A percentile compares a stretch with the other conserved stretches of the same genome.
Evolutionary conservation across 2,888 invertebrate genomes (phyloP).

Genomic region (Heterodera filipjevi): DNA sequence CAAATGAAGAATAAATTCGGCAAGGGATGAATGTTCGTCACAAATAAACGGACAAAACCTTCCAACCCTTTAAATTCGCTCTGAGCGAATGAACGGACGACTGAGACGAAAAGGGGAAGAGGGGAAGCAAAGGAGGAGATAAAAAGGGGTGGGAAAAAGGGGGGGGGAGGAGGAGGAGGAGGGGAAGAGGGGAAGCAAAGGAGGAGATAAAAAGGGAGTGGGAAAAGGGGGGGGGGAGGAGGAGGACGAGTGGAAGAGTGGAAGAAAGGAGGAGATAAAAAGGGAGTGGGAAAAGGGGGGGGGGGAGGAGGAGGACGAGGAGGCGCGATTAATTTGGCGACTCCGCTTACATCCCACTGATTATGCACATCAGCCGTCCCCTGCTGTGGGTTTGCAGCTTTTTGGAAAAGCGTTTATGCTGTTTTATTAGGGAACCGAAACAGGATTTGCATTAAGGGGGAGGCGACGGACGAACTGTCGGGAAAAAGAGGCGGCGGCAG

Average conservation of each 20-base stretch:
- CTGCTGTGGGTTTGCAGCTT: neutral
- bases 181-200: too few relatives aligned
- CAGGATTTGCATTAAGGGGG: neutral
- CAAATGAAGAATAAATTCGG: neutral
- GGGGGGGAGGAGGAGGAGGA: neutral
- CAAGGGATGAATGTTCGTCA: neutral
- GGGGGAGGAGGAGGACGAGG: neutral
- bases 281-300: neutral
- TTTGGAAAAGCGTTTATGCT: neutral
- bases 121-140: too few relatives aligned
- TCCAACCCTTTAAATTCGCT: neutral
- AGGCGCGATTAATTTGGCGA: neutral
- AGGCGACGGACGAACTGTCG: neutral
- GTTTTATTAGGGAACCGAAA: neutral
- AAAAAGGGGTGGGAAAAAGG: too few relatives aligned
- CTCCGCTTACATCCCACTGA: neutral
- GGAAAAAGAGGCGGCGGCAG: neutral
- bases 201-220: too few relatives aligned
- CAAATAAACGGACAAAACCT: neutral
- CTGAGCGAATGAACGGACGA: slow-evolving; percentile 7
- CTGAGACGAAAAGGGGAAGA: too few relatives aligned
- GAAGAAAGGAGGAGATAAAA: neutral
- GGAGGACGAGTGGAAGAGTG: neutral
- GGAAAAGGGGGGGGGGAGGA: too few relatives aligned
- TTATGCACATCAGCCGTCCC: neutral